Evolutionary conservation across 1,140 invertebrate genomes (phyloP).

Genomic region (Sminthurides bifidus): DNA sequence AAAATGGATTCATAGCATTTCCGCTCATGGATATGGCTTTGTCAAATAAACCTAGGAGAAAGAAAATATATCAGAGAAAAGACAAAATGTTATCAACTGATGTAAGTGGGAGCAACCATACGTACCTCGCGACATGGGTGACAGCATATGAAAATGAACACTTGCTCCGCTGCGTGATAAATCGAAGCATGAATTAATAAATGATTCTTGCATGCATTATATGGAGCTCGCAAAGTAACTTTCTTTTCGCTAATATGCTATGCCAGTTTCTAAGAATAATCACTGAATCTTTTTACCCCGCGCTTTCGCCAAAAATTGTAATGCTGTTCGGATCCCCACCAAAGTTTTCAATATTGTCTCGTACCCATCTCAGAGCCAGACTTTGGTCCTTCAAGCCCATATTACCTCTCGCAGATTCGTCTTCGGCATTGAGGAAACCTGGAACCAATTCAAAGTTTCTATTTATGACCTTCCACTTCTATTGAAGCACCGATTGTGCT

Average conservation of each 20-base stretch:
- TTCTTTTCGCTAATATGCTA: too few species aligned
- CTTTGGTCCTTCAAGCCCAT: constrained; percentile 31
- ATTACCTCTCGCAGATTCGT: constrained; percentile 15
- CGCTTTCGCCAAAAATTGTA: constrained; percentile 5
- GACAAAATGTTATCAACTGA: background rate
- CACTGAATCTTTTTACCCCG: constrained; percentile 27
- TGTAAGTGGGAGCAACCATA: background rate
- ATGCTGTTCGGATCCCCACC: background rate
- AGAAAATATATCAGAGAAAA: too few species aligned
- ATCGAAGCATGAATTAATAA: too few species aligned
- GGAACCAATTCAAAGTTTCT: background rate
- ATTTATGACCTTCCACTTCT: too few species aligned
- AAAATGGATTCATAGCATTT: background rate
- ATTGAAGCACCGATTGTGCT: too few species aligned
- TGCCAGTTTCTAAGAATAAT: background rate
- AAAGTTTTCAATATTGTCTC: constrained; percentile 16
- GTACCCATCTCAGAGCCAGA: constrained; percentile 30
- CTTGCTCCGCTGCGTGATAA: constrained; percentile 8
- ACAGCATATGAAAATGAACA: constrained; percentile 6
- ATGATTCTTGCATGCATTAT: too few species aligned
- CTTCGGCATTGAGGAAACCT: constrained; percentile 12
- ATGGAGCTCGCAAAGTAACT: too few species aligned
- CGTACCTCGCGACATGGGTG: constrained; percentile 5
- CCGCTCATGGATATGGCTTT: constrained; percentile 8
- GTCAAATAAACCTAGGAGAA: constrained; percentile 10